Evolutionary conservation across 2,888 invertebrate species (phyloP).

Genomic region (Actias luna): DNA sequence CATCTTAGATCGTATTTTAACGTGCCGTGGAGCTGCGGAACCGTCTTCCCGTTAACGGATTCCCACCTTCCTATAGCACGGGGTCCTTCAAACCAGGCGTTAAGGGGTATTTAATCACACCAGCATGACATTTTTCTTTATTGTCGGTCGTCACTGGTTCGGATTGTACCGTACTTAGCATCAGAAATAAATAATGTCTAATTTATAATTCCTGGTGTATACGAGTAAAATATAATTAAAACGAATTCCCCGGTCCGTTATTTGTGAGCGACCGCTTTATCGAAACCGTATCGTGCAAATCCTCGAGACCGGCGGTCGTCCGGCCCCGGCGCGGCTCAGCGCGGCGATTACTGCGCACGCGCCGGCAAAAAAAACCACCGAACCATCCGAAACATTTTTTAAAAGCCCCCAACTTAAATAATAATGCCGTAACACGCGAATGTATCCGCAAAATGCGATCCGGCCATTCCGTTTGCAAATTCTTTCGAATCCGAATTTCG

Average conservation of each 20-base stretch:
- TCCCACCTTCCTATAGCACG: too few species aligned
- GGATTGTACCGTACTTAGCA: too few species aligned
- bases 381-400: slow-evolving; percentile 71
- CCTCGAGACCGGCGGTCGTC: slow-evolving; percentile 44
- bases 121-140: too few species aligned
- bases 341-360: slow-evolving; percentile 75
- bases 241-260: neutral
- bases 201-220: neutral
- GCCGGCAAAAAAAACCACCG: slow-evolving; percentile 68
- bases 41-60: too few species aligned
- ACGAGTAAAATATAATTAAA: neutral
- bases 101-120: too few species aligned
- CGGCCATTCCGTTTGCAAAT: slow-evolving; percentile 78
- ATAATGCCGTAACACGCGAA: slow-evolving; percentile 82
- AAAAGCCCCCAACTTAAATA: slow-evolving; percentile 74
- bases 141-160: too few species aligned
- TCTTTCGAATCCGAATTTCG: slow-evolving; percentile 54
- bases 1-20: too few species aligned
- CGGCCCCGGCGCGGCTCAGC: slow-evolving; percentile 39
- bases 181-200: neutral
- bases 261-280: neutral
- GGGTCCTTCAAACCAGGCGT: too few species aligned
- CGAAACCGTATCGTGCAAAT: slow-evolving; percentile 12
- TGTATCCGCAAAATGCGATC: slow-evolving; percentile 79
- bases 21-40: too few species aligned